Conservation (phyloP, 1,140 invertebrate species). For the Drosophila takahashii region DNA sequence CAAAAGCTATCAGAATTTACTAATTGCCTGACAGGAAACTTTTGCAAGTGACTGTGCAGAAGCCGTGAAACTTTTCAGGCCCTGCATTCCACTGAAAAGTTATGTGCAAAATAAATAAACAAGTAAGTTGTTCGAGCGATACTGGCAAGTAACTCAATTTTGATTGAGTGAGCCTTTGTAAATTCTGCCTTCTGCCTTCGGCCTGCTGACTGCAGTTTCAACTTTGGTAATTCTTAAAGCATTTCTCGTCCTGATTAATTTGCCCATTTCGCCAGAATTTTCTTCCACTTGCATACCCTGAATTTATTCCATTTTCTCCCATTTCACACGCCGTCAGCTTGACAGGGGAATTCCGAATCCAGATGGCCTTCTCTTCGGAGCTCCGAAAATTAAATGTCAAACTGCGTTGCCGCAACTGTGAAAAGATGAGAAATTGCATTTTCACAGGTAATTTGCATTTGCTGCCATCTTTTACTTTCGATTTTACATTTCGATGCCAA, state of each 20-base stretch:
- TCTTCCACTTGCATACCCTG: constrained; percentile 19
- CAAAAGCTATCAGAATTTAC: constrained; percentile 61
- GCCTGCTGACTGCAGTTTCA: constrained; percentile 18
- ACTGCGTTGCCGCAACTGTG: constrained; percentile 34
- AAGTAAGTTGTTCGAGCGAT: constrained; percentile 26
- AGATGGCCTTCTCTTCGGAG: constrained; percentile 13
- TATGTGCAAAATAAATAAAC: constrained; percentile 38
- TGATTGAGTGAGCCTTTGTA: constrained; percentile 21
- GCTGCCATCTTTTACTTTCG: constrained; percentile 5
- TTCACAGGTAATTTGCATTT: constrained; percentile 56
- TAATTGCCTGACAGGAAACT: constrained; percentile 59
- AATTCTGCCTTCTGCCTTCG: not conserved
- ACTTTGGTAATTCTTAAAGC: constrained; percentile 8
- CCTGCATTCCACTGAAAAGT: constrained; percentile 34
- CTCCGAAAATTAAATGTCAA: constrained; percentile 65
- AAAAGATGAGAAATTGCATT: constrained; percentile 48
- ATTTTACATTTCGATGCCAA: constrained; percentile 28
- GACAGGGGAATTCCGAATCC: constrained; percentile 32
- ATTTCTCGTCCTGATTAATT: constrained; percentile 38
- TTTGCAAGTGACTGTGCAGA: constrained; percentile 38
- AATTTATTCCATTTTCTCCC: constrained; percentile 25
- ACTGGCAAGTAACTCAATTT: constrained; percentile 48
- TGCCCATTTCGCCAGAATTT: constrained; percentile 8
- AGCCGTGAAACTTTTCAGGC: constrained; percentile 7
- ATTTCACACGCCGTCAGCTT: constrained; percentile 60